Evolutionary conservation across 2,888 invertebrate genomes (phyloP).

Genomic region (Drosophila niveifrons): DNA sequence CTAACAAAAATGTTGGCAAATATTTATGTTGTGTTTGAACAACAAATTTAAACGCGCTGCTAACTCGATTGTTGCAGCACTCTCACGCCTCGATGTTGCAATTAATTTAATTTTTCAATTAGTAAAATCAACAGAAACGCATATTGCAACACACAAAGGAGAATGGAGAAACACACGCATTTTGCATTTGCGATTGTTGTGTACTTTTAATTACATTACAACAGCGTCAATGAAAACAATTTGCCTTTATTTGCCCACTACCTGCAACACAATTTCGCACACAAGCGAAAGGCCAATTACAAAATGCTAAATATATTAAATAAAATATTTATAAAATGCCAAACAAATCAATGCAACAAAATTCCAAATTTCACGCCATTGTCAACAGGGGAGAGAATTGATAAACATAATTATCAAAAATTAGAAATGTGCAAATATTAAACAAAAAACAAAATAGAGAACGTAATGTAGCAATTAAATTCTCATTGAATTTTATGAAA

Average conservation of each 20-base stretch:
- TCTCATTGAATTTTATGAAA: background rate
- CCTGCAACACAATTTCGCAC: background rate
- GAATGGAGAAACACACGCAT: slow-evolving; percentile 29
- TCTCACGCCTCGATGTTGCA: slow-evolving; percentile 19
- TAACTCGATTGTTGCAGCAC: slow-evolving; percentile 33
- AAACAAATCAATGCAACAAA: slow-evolving; percentile 2
- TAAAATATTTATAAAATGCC: slow-evolving; percentile 3
- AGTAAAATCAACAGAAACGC: slow-evolving; percentile 56
- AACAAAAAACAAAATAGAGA: background rate
- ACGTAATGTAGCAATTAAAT: background rate
- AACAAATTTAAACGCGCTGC: slow-evolving; percentile 1
- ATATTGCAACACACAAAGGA: slow-evolving; percentile 24
- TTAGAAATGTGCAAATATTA: background rate
- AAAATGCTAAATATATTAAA: slow-evolving; percentile 4
- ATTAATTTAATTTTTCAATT: slow-evolving; percentile 66
- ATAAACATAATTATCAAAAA: background rate
- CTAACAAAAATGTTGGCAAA: slow-evolving; percentile 1
- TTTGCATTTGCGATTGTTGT: slow-evolving; percentile 29
- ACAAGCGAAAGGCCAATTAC: slow-evolving; percentile 5
- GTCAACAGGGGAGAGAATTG: background rate
- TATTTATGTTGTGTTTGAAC: slow-evolving; percentile 18
- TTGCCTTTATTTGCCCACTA: slow-evolving; percentile 38
- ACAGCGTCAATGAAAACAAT: slow-evolving; percentile 32
- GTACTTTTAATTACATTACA: slow-evolving; percentile 61
- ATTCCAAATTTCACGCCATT: too few relatives aligned